Base-by-base conservation (phyloP, 2,113 vertebrate genomes). In the Rhinogobius similis region DNA sequence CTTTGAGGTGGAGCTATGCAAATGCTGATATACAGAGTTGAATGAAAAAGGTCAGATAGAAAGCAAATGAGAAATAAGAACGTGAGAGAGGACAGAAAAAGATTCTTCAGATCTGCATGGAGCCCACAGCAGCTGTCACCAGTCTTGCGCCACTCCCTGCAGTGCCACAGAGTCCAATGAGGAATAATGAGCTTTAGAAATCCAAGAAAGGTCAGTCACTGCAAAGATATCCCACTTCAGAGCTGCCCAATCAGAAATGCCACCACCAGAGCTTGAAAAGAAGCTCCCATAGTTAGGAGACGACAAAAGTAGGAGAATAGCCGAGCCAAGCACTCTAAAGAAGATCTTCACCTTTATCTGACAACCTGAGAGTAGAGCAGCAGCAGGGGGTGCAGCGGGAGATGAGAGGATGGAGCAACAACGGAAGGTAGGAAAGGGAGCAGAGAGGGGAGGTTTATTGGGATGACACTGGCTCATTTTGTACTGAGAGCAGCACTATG, bases 171-270 rank as follows among this genome's bases (percentile, higher is more conserved):
- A 86, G 87, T 75, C 83, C 84, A 72, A 87, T 63, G 77, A 86
- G 82, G 88, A 89, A 90, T 89, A 86, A 91, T 90, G 89, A 90
- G 89, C 87, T 86, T 90, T 90, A 91, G 85, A 90, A 87, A 89
- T 79, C 82, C 82, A 76, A 14, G 72, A 90, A 92, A 93, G 88
- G 86, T 91, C 91, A 91, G 72, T 81, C 79, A 82, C 85, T 74
- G 82, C 75, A 86, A 82, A 85, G 83, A 82, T 78, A 77, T 70
- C 78, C 73, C 73, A 76, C 69, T 65, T 69, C 62, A 50, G 65
- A 67, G 41, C 65, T 58, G 69, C 65, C 82, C 78, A 86, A 85
- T 88, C 81, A 86, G 70, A 88, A 90, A 88, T 76, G 73, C 82
- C 86, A 86, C 79, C 75, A 62, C 69, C 48, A 23, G 67, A 72